Conservation (phyloP, 1,140 invertebrate genomes). For the Phymastichus coffea region DNA sequence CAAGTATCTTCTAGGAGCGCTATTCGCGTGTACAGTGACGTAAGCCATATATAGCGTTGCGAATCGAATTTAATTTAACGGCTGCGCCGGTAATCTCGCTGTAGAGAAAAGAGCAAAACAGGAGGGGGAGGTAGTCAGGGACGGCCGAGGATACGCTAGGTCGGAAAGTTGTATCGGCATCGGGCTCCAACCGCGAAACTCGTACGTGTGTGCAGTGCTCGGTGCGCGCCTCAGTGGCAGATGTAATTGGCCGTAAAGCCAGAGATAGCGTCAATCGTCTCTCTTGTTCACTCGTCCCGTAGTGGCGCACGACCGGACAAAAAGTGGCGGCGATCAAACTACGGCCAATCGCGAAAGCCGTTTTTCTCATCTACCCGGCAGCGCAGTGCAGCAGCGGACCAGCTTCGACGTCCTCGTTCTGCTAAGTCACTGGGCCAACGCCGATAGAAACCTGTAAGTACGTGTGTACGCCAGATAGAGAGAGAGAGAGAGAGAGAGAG, state of each 20-base stretch:
- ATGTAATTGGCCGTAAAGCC: conserved; percentile 15
- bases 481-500: too few species aligned
- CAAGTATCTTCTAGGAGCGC: too few species aligned
- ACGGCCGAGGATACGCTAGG: too few species aligned
- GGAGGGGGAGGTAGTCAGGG: too few species aligned
- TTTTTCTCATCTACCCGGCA: too few species aligned
- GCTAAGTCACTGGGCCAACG: conserved; percentile 15
- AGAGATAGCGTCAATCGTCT: conserved; percentile 10
- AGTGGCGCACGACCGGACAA: not conserved
- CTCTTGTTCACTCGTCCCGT: not conserved
- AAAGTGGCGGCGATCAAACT: conserved; percentile 1
- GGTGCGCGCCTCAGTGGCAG: not conserved
- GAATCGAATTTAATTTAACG: too few species aligned
- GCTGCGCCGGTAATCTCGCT: too few species aligned
- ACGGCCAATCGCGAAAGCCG: conserved; percentile 1
- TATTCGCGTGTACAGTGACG: too few species aligned
- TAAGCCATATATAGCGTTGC: too few species aligned
- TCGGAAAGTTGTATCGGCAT: too few species aligned
- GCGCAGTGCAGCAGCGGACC: too few species aligned
- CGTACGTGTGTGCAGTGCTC: not conserved
- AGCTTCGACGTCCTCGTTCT: not conserved
- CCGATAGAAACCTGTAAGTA: conserved; percentile 8
- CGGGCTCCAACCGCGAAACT: not conserved
- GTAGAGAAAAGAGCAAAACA: not conserved
- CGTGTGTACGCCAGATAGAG: too few species aligned